These are phyloP conservation scores for Tragopan temminckii DNA, from an alignment of 2,797 vertebrate species.

Conservation along the genomic window DNA sequence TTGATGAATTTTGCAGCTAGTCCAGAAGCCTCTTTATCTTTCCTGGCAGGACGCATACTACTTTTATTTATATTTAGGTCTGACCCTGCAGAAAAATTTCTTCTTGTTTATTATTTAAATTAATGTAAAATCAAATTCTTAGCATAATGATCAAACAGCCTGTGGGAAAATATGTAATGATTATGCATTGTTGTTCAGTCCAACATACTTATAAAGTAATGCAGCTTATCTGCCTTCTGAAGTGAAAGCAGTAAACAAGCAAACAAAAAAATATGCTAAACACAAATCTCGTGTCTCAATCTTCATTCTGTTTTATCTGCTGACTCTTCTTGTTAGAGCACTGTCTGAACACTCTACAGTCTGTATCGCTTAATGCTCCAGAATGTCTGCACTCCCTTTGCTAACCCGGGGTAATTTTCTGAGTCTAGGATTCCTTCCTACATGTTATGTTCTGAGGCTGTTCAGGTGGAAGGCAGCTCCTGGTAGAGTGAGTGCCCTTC, in stretches of 20 bases:
- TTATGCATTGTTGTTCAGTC: neutral
- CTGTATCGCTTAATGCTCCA: neutral
- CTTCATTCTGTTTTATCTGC: neutral
- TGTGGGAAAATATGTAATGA: neutral
- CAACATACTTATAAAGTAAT: neutral
- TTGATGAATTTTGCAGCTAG: neutral
- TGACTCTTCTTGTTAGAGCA: neutral
- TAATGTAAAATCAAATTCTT: neutral
- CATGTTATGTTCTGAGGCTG: neutral
- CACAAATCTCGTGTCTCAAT: neutral
- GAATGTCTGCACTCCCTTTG: neutral
- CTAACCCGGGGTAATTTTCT: neutral
- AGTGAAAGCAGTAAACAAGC: neutral
- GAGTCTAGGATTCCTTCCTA: neutral
- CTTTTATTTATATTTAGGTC: slow-evolving; percentile 16
- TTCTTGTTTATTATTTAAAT: slow-evolving; percentile 24
- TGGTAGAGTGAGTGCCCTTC: neutral
- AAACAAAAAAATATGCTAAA: neutral
- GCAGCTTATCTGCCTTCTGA: neutral
- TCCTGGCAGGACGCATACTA: neutral
- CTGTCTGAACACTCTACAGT: neutral
- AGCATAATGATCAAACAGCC: neutral
- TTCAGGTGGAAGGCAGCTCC: neutral
- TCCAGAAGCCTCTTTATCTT: neutral
- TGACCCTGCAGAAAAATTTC: neutral